Evolutionary conservation across 2,113 vertebrate genomes (phyloP).

Genomic region (Pseudolaguvia tuberculata): DNA sequence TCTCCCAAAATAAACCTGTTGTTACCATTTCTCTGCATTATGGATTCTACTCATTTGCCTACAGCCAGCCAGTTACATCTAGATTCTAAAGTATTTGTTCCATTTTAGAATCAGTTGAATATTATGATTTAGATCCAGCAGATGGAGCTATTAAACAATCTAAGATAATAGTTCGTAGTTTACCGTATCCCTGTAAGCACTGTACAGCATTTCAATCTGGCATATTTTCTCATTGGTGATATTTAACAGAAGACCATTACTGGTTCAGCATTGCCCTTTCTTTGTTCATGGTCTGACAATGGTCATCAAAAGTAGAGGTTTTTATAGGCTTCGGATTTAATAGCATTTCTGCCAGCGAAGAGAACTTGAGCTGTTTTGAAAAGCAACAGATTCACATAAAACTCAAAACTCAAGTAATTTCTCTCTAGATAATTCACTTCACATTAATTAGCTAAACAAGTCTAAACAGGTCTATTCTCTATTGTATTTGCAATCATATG

Average conservation of each 20-base stretch:
- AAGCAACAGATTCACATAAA: constrained; percentile 4
- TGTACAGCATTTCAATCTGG: neutral
- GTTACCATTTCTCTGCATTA: no score
- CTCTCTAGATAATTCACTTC: constrained; percentile 1
- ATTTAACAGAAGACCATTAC: constrained; percentile 3
- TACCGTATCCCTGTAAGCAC: neutral
- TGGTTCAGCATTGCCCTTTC: neutral
- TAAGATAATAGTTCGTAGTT: neutral
- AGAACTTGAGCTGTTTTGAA: neutral
- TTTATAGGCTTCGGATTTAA: neutral
- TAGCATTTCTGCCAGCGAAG: neutral
- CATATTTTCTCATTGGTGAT: neutral
- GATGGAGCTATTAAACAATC: constrained; percentile 20
- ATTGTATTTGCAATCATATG: neutral
- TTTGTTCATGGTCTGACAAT: neutral
- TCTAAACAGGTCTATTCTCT: constrained; percentile 18
- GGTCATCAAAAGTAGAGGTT: neutral
- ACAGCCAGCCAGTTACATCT: no score
- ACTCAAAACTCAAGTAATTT: constrained; percentile 27
- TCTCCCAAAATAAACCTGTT: no score
- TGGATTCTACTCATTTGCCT: no score
- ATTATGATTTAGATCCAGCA: neutral
- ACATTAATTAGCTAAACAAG: neutral
- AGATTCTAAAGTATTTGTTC: no score
- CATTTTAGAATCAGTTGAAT: neutral